phyloP scores from a whole-genome alignment of 1,140 invertebrate genomes.

The Vanessa atalanta region DNA sequence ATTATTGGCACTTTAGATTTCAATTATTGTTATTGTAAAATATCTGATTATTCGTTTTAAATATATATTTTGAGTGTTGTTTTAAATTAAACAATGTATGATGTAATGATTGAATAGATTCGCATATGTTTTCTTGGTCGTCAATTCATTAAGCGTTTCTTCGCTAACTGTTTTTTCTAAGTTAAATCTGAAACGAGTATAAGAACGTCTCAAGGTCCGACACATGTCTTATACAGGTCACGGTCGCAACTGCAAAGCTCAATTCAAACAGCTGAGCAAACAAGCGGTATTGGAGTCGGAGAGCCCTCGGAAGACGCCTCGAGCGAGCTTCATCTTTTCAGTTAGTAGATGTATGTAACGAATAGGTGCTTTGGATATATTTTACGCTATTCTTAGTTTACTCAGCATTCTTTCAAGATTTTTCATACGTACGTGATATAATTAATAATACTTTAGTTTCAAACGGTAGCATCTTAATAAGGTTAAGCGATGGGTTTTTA shows the following conservation, averaged over 20 bases:
- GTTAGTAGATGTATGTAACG: conserved; percentile 18
- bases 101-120: too few relatives aligned
- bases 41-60: too few relatives aligned
- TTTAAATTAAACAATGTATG: too few relatives aligned
- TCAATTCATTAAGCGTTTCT: not conserved
- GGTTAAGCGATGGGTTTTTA: too few relatives aligned
- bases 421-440: not conserved
- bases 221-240: conserved; percentile 30
- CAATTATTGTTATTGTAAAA: too few relatives aligned
- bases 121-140: too few relatives aligned
- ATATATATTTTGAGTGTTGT: too few relatives aligned
- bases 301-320: conserved; percentile 28
- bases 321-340: conserved; percentile 24
- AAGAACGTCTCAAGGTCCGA: conserved; percentile 23
- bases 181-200: not conserved
- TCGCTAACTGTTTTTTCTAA: not conserved
- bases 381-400: conserved; percentile 19
- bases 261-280: conserved; percentile 38
- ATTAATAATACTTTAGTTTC: too few relatives aligned
- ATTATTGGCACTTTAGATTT: too few relatives aligned
- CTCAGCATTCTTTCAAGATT: not conserved
- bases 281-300: conserved; percentile 38
- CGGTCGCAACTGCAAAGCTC: conserved; percentile 30
- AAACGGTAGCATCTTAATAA: too few relatives aligned
- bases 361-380: conserved; percentile 22